Base-by-base conservation (phyloP, 2,797 vertebrate genomes). In the Adrianichthys oophorus region DNA sequence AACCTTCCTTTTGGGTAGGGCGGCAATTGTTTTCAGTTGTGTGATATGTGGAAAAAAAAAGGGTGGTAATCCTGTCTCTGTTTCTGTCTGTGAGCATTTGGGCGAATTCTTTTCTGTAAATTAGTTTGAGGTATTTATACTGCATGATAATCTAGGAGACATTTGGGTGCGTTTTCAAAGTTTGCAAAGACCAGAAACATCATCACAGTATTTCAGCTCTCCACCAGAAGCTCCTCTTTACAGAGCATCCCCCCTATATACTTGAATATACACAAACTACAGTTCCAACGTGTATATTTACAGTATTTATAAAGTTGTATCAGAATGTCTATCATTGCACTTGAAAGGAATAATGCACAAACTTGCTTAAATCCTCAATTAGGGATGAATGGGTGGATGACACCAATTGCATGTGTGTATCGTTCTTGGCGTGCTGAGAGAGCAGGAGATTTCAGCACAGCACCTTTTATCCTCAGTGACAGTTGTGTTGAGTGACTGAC, bases 71-170 rank as follows among this genome's bases (percentile, higher is more conserved):
- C 70, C 86, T 89, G 90, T 81, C 71, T 78, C 82, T 76, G 42
- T 85, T 90, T 91, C 83, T 88, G 85, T 88, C 67, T 76, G 81
- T 87, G 79, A 72, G 75, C 81, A 83, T 83, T 76, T 75, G 79
- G 77, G 86, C 73, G 65, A 84, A 68, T 85, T 84, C 50, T 85
- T 91, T 90, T 86, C 80, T 86, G 82, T 88, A 85, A 80, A 85
- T 84, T 84, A 82, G 78, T 88, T 85, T 83, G 83, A 87, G 83
- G 82, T 81, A 85, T 92, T 92, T 90, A 89, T 89, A 91, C 83
- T 92, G 91, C 91, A 92, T 92, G 91, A 88, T 69, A 85, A 88
- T 79, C 46, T 79, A 56, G 72, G 72, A 72, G 82, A 80, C 78
- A 68, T 76, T 69, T 81, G 76, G 82, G 82, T 63, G 72, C 77